Conservation (phyloP, 2,797 vertebrate species). For the Linurgus olivaceus region DNA sequence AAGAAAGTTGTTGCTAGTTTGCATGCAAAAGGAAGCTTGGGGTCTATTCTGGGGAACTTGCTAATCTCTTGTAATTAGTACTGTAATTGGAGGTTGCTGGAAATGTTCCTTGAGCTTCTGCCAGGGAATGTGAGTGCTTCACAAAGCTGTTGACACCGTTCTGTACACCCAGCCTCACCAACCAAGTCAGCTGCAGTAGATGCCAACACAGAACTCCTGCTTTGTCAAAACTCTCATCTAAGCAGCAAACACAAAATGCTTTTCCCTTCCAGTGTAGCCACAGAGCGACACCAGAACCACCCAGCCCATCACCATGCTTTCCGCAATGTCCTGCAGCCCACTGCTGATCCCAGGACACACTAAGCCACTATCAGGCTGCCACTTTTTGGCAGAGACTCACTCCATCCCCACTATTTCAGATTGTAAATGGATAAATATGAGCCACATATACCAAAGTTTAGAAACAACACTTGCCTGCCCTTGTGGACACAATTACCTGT, state of each 20-base stretch:
- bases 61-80: conserved; percentile 46
- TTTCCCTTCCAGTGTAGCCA: neutral
- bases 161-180: neutral
- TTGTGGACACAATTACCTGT: neutral
- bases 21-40: neutral
- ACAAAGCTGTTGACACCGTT: neutral
- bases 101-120: conserved; percentile 23
- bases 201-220: neutral
- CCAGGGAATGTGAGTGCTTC: conserved; percentile 14
- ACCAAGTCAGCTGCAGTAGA: neutral
- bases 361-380: neutral
- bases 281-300: neutral
- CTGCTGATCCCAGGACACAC: accelerated
- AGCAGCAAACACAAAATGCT: neutral
- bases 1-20: neutral
- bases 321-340: neutral
- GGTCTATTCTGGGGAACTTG: neutral
- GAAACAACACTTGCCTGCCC: neutral
- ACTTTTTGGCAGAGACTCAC: neutral
- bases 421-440: neutral
- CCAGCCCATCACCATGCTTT: neutral
- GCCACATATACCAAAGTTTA: neutral
- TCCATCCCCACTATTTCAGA: neutral
- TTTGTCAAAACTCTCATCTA: neutral
- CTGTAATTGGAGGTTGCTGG: conserved; percentile 28